Percentiles rank a stretch among this genome's conserved stretches.
Conservation (phyloP, 2,888 invertebrate species). For the Ramazzottius varieornatus region DNA sequence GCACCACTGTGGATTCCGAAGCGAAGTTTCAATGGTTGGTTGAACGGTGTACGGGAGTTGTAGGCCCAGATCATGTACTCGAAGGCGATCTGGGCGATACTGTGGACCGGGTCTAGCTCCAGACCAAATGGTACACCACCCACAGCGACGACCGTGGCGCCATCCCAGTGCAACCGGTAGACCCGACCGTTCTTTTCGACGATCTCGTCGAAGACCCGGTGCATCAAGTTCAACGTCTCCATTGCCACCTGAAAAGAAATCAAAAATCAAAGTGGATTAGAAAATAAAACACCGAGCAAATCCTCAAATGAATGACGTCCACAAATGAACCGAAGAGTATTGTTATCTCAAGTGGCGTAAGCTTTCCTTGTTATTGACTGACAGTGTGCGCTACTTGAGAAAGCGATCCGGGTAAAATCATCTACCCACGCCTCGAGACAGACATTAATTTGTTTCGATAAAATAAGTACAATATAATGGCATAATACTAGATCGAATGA, state of each 20-base stretch:
- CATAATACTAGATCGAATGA: too few species aligned
- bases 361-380: too few species aligned
- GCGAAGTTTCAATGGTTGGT: background rate
- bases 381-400: too few species aligned
- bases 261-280: too few species aligned
- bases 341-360: too few species aligned
- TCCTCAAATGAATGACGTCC: too few species aligned
- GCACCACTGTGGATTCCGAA: background rate
- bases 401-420: too few species aligned
- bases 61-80: background rate
- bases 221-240: background rate
- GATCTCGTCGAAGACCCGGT: background rate
- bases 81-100: background rate
- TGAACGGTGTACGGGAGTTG: background rate
- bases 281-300: too few species aligned
- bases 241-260: background rate
- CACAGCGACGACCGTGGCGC: background rate
- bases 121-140: background rate
- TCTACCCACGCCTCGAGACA: too few species aligned
- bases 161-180: background rate
- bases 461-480: too few species aligned
- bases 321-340: too few species aligned
- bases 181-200: conserved; percentile 1
- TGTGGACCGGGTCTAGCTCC: background rate
- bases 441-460: too few species aligned